Evolutionary conservation across 2,888 invertebrate species (phyloP).

Genomic region (Lasius fuliginosus): DNA sequence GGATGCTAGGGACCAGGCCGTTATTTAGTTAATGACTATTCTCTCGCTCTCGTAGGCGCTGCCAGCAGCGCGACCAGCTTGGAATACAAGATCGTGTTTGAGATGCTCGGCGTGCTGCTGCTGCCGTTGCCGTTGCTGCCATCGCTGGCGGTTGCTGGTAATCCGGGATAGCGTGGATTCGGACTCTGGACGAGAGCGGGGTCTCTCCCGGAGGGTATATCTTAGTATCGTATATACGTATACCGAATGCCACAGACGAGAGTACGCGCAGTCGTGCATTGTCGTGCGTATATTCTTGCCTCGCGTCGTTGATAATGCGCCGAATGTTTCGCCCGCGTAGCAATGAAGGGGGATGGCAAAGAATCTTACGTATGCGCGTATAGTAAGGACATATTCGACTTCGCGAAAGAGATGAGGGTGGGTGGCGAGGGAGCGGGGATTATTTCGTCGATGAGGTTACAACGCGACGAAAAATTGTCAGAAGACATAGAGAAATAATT

Average conservation of each 20-base stretch:
- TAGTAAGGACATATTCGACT: conserved; percentile 12
- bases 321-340: conserved; percentile 70
- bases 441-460: background rate
- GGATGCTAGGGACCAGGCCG: conserved; percentile 80
- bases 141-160: conserved; percentile 52
- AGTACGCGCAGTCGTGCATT: conserved; percentile 65
- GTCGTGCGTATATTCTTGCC: conserved; percentile 64
- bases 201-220: conserved; percentile 59
- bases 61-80: conserved; percentile 79
- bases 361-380: conserved; percentile 62
- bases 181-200: conserved; percentile 67
- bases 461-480: background rate
- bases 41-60: conserved; percentile 83
- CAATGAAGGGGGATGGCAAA: conserved; percentile 28
- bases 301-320: conserved; percentile 41
- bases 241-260: conserved; percentile 45
- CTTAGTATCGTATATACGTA: conserved; percentile 52
- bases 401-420: background rate
- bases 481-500: background rate
- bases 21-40: conserved; percentile 86
- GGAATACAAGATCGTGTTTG: conserved; percentile 86
- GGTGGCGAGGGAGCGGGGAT: background rate
- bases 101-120: conserved; percentile 83
- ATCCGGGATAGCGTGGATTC: conserved; percentile 79
- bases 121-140: conserved; percentile 63